Evolutionary conservation across 2,113 vertebrate genomes (phyloP), one percentile per base, ranked within the genome.

Genomic region (Symphodus melops): DNA sequence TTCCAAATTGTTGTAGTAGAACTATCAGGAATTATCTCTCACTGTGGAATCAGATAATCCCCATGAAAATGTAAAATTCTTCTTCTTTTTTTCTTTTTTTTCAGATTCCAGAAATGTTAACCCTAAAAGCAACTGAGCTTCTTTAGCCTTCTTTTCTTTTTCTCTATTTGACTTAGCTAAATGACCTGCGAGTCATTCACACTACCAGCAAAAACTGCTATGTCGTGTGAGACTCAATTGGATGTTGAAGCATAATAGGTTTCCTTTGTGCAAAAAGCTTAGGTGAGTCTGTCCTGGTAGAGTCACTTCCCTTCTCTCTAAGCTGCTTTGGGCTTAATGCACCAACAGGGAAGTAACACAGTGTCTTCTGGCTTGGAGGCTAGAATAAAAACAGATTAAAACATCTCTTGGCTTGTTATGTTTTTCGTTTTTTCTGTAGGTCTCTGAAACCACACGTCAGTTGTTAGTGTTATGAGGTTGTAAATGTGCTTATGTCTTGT

Each of bases 301-400:
- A 67, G n/a, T 62, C 41, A 9, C 8, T 58, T 71, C 5, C 16
- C 33, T 56, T 60, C 48, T 64, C n/a, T 55, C 41, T 59, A 63
- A 76, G 42, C 57, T 60, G 23, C 67, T 81, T 58, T 58, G 25
- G 63, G 61, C 41, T 4, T 9, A 44, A 71, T 65, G 52, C n/a
- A 36, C 14, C 23, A 72, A 14, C 13, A 42, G 49, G 3, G 70
- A 56, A 44, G 14, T 70, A 16, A 41, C 28, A 64, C 13, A 17
- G 60, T 20, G 25, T 60, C 54, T 53, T 60, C 4, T 51, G 33
- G 28, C 5, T 74, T 8, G 41, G 16, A 11, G 12, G 20, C 19
- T 52, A 14, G 5, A 28, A 37, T 19, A 1, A 46, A 62, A 16
- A 62, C 8, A 28, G 28, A 19, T 25, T 28, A 12, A 36, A 57